Percentiles rank a stretch among this genome's conserved stretches.
Conservation (phyloP, 53 echinoderm and acorn worm species). For the Luidia sarsii region DNA sequence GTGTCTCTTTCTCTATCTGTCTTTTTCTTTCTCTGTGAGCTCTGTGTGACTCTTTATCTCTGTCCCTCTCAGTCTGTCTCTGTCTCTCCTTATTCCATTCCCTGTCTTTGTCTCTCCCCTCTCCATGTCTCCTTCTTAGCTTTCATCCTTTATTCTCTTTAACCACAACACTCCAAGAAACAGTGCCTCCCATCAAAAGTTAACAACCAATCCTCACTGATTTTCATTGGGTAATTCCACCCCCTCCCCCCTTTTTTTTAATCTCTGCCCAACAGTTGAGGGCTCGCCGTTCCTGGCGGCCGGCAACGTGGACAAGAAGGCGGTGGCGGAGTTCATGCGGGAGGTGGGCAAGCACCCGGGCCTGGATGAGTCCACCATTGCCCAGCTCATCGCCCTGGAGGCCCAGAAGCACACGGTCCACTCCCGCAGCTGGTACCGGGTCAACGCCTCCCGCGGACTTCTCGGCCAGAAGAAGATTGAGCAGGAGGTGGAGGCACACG, state of each 20-base stretch:
- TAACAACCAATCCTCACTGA: not conserved
- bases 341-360: slow-evolving; percentile 90
- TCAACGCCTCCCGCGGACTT: slow-evolving; percentile 85
- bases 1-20: too few relatives aligned
- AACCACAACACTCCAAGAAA: too few relatives aligned
- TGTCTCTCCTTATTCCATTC: too few relatives aligned
- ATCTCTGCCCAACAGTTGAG: slow-evolving; percentile 47
- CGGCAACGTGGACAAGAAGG: slow-evolving; percentile 82
- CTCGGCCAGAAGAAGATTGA: slow-evolving; percentile 80
- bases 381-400: slow-evolving; percentile 85
- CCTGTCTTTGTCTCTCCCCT: too few relatives aligned
- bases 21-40: too few relatives aligned
- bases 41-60: too few relatives aligned
- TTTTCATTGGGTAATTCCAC: not conserved
- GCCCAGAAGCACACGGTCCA: slow-evolving; percentile 88
- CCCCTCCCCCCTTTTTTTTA: not conserved
- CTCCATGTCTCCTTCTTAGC: too few relatives aligned
- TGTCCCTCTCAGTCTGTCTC: too few relatives aligned
- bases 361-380: slow-evolving; percentile 83
- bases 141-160: too few relatives aligned
- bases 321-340: slow-evolving; percentile 89
- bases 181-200: too few relatives aligned
- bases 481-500: slow-evolving; percentile 71
- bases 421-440: slow-evolving; percentile 93
- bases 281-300: slow-evolving; percentile 58